A percentile compares a stretch with the other conserved stretches of the same genome.
phyloP scores from a whole-genome alignment of 2,113 vertebrate genomes.

The Oreochromis niloticus region DNA sequence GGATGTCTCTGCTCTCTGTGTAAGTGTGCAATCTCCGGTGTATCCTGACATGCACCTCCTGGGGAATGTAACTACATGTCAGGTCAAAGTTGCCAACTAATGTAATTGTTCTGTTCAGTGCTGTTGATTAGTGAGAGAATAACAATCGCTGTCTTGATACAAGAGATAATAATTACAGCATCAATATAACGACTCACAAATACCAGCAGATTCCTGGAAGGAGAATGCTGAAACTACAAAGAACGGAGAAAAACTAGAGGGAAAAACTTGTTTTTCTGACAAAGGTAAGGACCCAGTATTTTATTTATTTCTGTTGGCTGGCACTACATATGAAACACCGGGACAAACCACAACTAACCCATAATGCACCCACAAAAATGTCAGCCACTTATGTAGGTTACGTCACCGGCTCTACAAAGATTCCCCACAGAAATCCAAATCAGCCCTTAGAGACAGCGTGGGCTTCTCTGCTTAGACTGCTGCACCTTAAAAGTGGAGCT shows the following conservation, averaged over 20 bases:
- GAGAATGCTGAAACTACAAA: background rate
- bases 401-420: background rate
- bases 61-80: background rate
- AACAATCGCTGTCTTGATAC: background rate
- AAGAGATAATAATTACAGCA: background rate
- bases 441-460: background rate
- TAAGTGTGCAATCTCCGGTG: background rate
- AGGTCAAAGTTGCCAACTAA: background rate
- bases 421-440: background rate
- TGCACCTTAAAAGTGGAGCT: background rate
- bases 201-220: background rate
- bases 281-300: background rate
- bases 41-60: background rate
- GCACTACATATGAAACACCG: background rate
- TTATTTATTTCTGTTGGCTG: background rate
- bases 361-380: background rate
- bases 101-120: background rate
- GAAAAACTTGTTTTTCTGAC: background rate
- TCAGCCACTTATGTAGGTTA: background rate
- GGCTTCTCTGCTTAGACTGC: background rate
- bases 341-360: background rate
- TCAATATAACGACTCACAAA: rapidly evolving
- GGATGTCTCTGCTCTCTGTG: background rate
- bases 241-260: rapidly evolving
- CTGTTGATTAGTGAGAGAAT: background rate